Evolutionary conservation across 2,113 vertebrate genomes (phyloP).

Genomic region (Butastur rufipennis): DNA sequence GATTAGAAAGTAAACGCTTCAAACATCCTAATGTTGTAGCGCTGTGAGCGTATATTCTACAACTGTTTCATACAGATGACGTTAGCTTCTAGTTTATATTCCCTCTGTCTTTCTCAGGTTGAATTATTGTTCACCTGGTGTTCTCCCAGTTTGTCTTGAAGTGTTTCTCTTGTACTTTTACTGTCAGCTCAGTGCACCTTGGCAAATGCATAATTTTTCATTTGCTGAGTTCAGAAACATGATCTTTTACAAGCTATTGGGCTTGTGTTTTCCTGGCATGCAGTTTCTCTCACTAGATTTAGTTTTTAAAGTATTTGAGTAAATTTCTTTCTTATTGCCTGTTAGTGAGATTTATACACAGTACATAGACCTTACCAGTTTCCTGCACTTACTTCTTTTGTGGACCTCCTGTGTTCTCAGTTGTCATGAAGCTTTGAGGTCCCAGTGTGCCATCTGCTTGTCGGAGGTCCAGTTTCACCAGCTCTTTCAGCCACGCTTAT

Average conservation of each 20-base stretch:
- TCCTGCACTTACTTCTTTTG: not conserved
- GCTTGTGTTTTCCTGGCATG: not conserved
- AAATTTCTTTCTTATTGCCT: not conserved
- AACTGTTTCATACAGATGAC: not conserved
- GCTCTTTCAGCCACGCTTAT: not conserved
- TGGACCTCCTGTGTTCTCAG: not conserved
- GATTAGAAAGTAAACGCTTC: not conserved
- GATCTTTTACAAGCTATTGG: not conserved
- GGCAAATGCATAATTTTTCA: not conserved
- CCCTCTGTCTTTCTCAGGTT: not conserved
- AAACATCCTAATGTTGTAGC: not conserved
- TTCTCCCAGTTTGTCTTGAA: not conserved
- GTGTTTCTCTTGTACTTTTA: not conserved
- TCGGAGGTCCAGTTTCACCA: not conserved
- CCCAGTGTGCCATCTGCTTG: not conserved
- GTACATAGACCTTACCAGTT: not conserved
- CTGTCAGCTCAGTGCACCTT: not conserved
- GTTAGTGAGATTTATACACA: not conserved
- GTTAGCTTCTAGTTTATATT: not conserved
- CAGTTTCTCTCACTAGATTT: not conserved
- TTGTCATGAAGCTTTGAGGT: not conserved
- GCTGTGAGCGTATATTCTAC: not conserved
- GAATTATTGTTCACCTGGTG: not conserved
- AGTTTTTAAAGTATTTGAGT: not conserved
- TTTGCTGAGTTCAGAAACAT: not conserved